Conservation (phyloP, 2,797 vertebrate genomes). For the Percopsis omiscomaycus region DNA sequence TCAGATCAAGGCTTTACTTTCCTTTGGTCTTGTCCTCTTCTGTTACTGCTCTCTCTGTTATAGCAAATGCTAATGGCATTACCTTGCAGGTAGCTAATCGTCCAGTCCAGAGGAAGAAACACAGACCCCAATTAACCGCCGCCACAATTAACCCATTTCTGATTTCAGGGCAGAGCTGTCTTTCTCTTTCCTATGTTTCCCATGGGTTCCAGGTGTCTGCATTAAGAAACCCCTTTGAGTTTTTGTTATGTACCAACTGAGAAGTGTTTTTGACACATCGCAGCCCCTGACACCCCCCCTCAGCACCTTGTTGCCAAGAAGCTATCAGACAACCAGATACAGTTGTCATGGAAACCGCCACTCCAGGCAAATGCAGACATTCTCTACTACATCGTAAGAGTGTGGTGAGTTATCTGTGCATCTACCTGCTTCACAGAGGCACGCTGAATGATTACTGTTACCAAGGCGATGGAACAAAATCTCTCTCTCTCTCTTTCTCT, state of each 20-base stretch:
- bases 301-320: slow-evolving; percentile 84
- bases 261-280: slow-evolving; percentile 70
- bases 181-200: neutral
- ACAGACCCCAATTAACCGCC: slow-evolving; percentile 1
- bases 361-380: slow-evolving; percentile 91
- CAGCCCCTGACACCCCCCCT: slow-evolving; percentile 92
- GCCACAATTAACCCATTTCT: slow-evolving; percentile 40
- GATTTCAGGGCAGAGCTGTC: slow-evolving; percentile 41
- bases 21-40: slow-evolving; percentile 32
- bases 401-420: slow-evolving; percentile 85
- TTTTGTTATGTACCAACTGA: slow-evolving; percentile 41
- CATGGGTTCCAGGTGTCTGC: slow-evolving; percentile 10
- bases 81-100: slow-evolving; percentile 51
- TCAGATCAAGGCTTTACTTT: slow-evolving; percentile 48
- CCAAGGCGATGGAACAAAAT: neutral
- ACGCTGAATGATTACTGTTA: neutral
- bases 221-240: neutral
- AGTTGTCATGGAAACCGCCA: slow-evolving; percentile 91
- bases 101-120: slow-evolving; percentile 12
- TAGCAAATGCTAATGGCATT: slow-evolving; percentile 47
- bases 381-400: slow-evolving; percentile 87
- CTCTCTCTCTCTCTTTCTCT: neutral
- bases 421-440: neutral
- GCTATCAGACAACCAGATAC: slow-evolving; percentile 88
- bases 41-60: slow-evolving; percentile 42